Conservation (phyloP, 1,140 invertebrate genomes). For the Gonatopus flavifemur region DNA sequence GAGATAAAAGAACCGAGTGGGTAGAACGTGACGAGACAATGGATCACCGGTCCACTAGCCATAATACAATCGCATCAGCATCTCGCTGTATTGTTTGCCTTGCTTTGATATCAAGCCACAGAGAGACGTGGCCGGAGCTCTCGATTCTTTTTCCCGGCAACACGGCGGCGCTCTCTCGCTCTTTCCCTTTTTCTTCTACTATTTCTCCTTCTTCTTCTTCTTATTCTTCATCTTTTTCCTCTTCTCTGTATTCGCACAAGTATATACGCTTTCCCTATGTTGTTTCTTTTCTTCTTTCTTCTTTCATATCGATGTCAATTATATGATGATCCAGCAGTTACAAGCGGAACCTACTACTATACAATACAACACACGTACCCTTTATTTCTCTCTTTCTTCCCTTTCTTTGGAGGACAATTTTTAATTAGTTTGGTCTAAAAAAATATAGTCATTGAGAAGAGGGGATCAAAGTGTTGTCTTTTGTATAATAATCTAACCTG, state of each 20-base stretch:
- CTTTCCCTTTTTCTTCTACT: background rate
- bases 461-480: too few species aligned
- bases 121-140: too few species aligned
- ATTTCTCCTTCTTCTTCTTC: background rate
- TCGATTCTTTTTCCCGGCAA: slow-evolving; percentile 35
- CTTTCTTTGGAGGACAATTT: too few species aligned
- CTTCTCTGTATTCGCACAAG: too few species aligned
- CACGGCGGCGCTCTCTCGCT: slow-evolving; percentile 16
- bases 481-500: too few species aligned
- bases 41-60: slow-evolving; percentile 55
- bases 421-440: too few species aligned
- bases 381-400: background rate
- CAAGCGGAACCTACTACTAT: too few species aligned
- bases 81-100: slow-evolving; percentile 55
- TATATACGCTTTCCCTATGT: background rate
- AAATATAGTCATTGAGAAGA: too few species aligned
- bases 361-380: too few species aligned
- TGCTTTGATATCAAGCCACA: slow-evolving; percentile 55
- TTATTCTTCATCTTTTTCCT: too few species aligned
- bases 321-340: too few species aligned
- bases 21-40: slow-evolving; percentile 61
- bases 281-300: slow-evolving; percentile 2
- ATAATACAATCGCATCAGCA: slow-evolving; percentile 61
- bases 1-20: slow-evolving; percentile 58
- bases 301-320: too few species aligned